Base-by-base conservation (phyloP, 2,113 vertebrate genomes). In the Hucho hucho region DNA sequence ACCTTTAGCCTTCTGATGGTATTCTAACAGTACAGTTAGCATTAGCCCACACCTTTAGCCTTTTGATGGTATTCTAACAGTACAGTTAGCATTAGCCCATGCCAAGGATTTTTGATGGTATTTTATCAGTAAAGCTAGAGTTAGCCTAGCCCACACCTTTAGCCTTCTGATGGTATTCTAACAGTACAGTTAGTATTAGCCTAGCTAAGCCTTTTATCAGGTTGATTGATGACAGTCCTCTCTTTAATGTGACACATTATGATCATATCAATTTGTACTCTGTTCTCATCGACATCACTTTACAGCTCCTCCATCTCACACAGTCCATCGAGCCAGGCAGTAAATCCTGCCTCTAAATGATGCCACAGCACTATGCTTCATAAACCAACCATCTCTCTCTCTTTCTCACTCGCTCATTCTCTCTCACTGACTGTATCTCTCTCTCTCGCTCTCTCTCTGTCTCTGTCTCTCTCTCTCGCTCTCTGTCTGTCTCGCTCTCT, bases 211-310 rank as follows among this genome's bases (percentile, higher is more conserved):
- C 79, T 88, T 91, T 91, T 86, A 87, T 92, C 90, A 91, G 63
- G 68, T 32, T 92, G 91, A 92, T 85, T 83, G 91, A 92, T 89
- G 87, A 87, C 87, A 74, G 81, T 65, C 69, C 75, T 61, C 85
- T 88, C 87, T 84, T 88, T 88, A 90, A 90, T 87, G 87, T 85
- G 90, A 90, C 89, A 80, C 76, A 84, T 91, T 90, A 90, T 86
- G 86, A 92, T 93, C 90, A 87, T 88, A 91, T 91, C 90, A 89
- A 85, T 92, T 91, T 90, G 87, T 88, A 43, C 79, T 80, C 87
- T 28, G 76, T 82, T 81, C 87, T 89, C 87, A 87, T 90, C 58
- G 82, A 87, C 89, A 83, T 85, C 82, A 70, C 84, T 92, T 91
- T 86, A 89, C 86, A 84, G 88, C 85, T 83, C 81, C 87, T 73